A percentile compares a stretch with the other conserved stretches of the same genome.
Conservation (phyloP, 2,888 invertebrate species). For the Trypoxylon attenuatum region DNA sequence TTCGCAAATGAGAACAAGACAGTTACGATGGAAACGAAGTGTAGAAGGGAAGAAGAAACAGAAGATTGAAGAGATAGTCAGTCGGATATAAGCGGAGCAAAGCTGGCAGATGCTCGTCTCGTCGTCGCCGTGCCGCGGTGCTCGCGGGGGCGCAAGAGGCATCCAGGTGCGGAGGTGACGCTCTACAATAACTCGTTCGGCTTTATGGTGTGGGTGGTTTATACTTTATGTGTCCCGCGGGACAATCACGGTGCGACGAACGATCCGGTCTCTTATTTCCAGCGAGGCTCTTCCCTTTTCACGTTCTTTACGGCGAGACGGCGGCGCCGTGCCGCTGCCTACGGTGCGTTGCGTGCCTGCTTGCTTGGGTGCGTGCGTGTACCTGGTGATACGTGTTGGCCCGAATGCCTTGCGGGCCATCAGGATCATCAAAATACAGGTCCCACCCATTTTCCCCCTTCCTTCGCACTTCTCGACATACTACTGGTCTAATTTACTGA, state of each 20-base stretch:
- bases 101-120: constrained; percentile 51
- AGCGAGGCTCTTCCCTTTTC: constrained; percentile 32
- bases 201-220: constrained; percentile 71
- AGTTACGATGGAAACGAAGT: constrained; percentile 3
- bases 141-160: constrained; percentile 34
- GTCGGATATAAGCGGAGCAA: too few relatives aligned
- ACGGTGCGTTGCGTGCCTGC: too few relatives aligned
- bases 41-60: not conserved
- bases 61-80: constrained; percentile 4
- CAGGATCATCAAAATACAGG: constrained; percentile 18
- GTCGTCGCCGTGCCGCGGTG: constrained; percentile 25
- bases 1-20: constrained; percentile 20
- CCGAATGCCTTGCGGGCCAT: constrained; percentile 16
- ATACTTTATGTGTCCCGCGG: constrained; percentile 64
- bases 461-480: not conserved
- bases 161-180: constrained; percentile 67
- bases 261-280: constrained; percentile 65
- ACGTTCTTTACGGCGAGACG: constrained; percentile 65
- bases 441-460: not conserved
- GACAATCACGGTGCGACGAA: constrained; percentile 61
- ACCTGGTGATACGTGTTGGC: constrained; percentile 13
- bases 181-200: constrained; percentile 67
- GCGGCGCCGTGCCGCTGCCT: constrained; percentile 45
- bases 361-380: constrained; percentile 19
- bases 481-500: too few relatives aligned